Base-by-base conservation (phyloP, 2,888 invertebrate genomes). In the Laothoe populi region DNA sequence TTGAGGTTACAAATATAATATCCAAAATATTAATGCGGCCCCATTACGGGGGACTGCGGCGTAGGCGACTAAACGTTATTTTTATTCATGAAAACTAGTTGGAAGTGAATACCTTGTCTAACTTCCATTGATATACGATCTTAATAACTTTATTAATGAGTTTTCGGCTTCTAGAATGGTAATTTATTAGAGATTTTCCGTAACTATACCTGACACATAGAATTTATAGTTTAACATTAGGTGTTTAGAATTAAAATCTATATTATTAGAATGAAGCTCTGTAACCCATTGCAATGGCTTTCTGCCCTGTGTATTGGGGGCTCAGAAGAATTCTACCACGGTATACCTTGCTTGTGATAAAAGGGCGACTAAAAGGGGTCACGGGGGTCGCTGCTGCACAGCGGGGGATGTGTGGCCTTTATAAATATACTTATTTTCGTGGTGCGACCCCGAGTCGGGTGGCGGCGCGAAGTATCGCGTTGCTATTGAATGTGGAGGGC, bases 81-180 rank as follows among this genome's bases (percentile, higher is more conserved):
- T 53, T 53, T 53, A 53, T 53, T 53, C 35, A 53, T 53, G 53
- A 35, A 53, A 53, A 53, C 53, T 53, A 53, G 53, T 35, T 53
- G 19, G 53, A 31, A 53, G 19, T 19, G 35, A 53, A 53, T 53
- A 53, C 53, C 53, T 53, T 53, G 53, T 53, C 53, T 31, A 53
- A 53, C 31, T 35, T 19, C 46, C 3, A 53, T 31, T 53, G 19
- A 53, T 53, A 53, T 53, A 53, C 19, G 53, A 35, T 53, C 31
- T 53, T 35, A 53, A 53, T 53, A 53, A 53, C 53, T 35, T 35
- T 53, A 53, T 53, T 53, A 53, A 53, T 53, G 53, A 31, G 35
- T 53, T 16, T 53, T 53, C 35, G 31, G 49, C 31, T 53, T 35
- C 53, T 19, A 21, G 19, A 24, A 23, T 23, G 23, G 8, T 46